Percentiles rank a stretch among this genome's conserved stretches.
Conservation (phyloP, 2,113 vertebrate genomes). For the human (Homo sapiens) region GRCh38 chrX:130206501-130207000, state of each 20-base stretch:
- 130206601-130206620: too few relatives aligned
- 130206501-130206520: too few relatives aligned
- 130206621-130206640: too few relatives aligned
- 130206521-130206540: too few relatives aligned
- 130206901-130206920: not conserved
- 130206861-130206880: constrained; percentile 23
- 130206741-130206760: not conserved
- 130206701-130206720: not conserved
- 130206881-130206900: constrained; percentile 27
- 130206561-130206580: too few relatives aligned
- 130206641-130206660: too few relatives aligned
- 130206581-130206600: too few relatives aligned
- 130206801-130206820: not conserved
- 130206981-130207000: constrained; percentile 13
- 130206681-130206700: constrained; percentile 12
- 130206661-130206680: not conserved
- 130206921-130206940: constrained; percentile 1
- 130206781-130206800: not conserved
- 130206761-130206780: not conserved
- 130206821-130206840: not conserved
- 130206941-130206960: constrained; percentile 10
- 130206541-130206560: too few relatives aligned
- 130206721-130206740: constrained; percentile 10
- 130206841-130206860: not conserved
- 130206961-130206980: not conserved